Percentiles rank a stretch among this genome's conserved stretches.
Evolutionary conservation across 2,797 vertebrate genomes (phyloP).

Genomic region (Triplophysa yarkandensis): DNA sequence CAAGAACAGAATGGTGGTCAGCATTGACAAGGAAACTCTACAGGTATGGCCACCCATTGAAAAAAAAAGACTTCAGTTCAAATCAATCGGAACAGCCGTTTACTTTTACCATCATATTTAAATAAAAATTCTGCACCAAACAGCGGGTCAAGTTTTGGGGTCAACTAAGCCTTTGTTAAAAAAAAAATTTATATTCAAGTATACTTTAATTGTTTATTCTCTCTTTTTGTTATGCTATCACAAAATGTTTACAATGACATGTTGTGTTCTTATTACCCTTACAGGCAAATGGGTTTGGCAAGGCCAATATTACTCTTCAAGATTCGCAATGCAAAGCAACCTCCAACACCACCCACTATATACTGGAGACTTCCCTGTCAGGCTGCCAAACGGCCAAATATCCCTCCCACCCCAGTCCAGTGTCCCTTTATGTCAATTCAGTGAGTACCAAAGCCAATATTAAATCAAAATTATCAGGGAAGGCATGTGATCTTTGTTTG

Average conservation of each 20-base stretch:
- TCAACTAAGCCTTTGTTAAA: too few relatives aligned
- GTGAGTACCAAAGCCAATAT: conserved; percentile 73
- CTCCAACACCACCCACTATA: conserved; percentile 91
- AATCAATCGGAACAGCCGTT: too few relatives aligned
- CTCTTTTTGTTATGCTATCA: background rate
- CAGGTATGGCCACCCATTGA: too few relatives aligned
- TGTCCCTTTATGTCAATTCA: conserved; percentile 85
- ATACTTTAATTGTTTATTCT: too few relatives aligned
- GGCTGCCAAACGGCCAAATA: conserved; percentile 81
- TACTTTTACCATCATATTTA: too few relatives aligned
- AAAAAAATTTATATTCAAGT: too few relatives aligned
- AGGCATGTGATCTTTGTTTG: background rate
- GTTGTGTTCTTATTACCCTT: conserved; percentile 47
- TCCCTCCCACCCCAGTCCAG: conserved; percentile 63
- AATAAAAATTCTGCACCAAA: too few relatives aligned
- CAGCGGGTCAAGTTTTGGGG: too few relatives aligned
- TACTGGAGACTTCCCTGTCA: conserved; percentile 84
- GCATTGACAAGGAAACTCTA: conserved; percentile 86
- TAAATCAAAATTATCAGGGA: background rate
- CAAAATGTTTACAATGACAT: conserved; percentile 21
- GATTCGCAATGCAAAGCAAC: conserved; percentile 89
- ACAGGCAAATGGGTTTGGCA: conserved; percentile 80
- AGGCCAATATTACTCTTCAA: conserved; percentile 85
- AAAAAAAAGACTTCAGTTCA: too few relatives aligned
- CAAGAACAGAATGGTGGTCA: conserved; percentile 85